Evolutionary conservation across 2,113 vertebrate genomes (phyloP).

Genomic region (Helogale parvula): DNA sequence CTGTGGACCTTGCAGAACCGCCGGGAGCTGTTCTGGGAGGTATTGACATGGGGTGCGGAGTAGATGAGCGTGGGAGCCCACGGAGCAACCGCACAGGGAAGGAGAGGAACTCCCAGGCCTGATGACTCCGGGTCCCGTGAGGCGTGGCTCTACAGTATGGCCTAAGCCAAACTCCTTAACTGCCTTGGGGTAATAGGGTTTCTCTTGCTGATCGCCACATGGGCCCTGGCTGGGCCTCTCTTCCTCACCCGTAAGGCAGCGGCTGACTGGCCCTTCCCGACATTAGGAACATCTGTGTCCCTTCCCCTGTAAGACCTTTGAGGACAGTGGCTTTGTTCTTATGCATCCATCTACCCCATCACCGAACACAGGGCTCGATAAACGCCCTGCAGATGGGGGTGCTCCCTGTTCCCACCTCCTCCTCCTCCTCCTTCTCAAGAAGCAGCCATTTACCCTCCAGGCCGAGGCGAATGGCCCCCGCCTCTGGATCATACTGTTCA

Average conservation of each 20-base stretch:
- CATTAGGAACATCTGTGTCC: too few relatives aligned
- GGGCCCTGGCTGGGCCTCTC: neutral
- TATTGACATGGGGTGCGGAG: neutral
- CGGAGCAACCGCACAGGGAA: neutral
- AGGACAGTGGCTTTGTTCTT: neutral
- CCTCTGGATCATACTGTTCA: neutral
- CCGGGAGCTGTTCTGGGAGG: neutral
- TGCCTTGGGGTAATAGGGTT: too few relatives aligned
- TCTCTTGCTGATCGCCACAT: neutral
- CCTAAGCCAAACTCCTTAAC: neutral
- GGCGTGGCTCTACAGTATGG: neutral
- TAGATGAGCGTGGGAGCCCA: neutral
- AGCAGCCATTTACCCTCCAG: rapidly evolving
- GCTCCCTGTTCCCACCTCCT: neutral
- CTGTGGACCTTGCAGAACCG: neutral
- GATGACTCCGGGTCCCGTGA: neutral
- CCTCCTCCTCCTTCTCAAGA: neutral
- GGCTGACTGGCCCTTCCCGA: neutral
- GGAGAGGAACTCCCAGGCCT: neutral
- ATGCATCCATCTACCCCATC: neutral
- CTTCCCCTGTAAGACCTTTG: neutral
- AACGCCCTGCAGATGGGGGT: rapidly evolving
- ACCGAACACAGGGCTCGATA: neutral
- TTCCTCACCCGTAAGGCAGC: neutral
- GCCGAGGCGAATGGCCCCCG: rapidly evolving